Conservation (phyloP, 2,888 invertebrate genomes). For the Lacanobia wlatinum region DNA sequence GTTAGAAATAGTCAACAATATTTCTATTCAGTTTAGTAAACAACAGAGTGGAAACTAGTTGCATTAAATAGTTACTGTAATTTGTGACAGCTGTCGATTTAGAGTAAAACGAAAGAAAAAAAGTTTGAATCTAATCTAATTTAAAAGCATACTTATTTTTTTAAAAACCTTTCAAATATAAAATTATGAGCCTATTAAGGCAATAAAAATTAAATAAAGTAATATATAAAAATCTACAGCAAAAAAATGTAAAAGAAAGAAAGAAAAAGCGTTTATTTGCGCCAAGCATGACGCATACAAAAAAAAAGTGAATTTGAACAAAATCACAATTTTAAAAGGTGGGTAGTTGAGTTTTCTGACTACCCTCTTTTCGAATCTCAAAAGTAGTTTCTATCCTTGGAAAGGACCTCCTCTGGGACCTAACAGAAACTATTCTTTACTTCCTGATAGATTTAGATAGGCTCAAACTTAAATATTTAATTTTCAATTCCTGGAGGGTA, state of each 20-base stretch:
- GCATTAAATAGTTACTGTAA: no score
- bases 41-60: neutral
- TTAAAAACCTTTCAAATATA: neutral
- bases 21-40: neutral
- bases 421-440: slow-evolving; percentile 45
- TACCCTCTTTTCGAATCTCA: neutral
- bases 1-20: slow-evolving; percentile 26
- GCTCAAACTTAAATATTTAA: slow-evolving; percentile 48
- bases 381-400: slow-evolving; percentile 14
- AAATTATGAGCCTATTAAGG: neutral
- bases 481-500: slow-evolving; percentile 41
- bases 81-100: neutral
- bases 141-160: neutral
- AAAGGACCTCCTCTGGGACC: slow-evolving; percentile 36
- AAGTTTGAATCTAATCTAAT: no score
- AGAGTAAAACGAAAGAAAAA: no score
- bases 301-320: no score
- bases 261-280: no score
- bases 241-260: no score
- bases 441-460: slow-evolving; percentile 36
- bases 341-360: neutral
- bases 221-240: no score
- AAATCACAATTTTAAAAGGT: no score
- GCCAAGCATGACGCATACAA: no score
- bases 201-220: no score